Evolutionary conservation across 2,113 vertebrate genomes (phyloP).

Genomic region (Scatophagus argus): DNA sequence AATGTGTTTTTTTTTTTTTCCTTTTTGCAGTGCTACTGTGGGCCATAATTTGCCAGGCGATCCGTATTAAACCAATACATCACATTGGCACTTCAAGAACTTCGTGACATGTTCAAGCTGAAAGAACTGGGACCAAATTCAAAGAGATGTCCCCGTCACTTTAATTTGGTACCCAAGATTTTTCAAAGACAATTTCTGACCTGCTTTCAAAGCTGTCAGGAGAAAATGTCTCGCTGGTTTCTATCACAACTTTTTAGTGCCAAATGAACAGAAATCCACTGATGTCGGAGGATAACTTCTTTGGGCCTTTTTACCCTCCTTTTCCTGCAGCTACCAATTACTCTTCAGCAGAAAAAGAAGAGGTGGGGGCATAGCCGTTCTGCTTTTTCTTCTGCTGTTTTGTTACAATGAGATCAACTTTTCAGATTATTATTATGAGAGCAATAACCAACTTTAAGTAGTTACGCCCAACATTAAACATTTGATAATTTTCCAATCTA

Average conservation of each 20-base stretch:
- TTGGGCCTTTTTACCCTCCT: slow-evolving; percentile 40
- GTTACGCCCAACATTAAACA: slow-evolving; percentile 63
- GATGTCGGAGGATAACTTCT: slow-evolving; percentile 28
- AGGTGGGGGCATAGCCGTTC: background rate
- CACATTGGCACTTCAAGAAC: slow-evolving; percentile 55
- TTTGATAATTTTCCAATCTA: slow-evolving; percentile 61
- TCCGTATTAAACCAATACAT: slow-evolving; percentile 67
- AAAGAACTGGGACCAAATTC: slow-evolving; percentile 22
- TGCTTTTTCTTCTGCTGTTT: slow-evolving; percentile 23
- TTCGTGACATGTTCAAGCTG: slow-evolving; percentile 38
- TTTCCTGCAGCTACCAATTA: slow-evolving; percentile 43
- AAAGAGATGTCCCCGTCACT: slow-evolving; percentile 36
- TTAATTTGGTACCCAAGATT: slow-evolving; percentile 21
- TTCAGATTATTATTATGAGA: slow-evolving; percentile 68
- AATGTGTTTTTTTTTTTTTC: no score
- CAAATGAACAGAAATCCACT: slow-evolving; percentile 45
- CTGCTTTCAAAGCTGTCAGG: slow-evolving; percentile 35
- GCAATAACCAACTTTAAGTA: slow-evolving; percentile 53
- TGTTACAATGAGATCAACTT: slow-evolving; percentile 38
- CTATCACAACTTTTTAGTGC: slow-evolving; percentile 15
- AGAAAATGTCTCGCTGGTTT: slow-evolving; percentile 22
- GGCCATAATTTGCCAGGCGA: slow-evolving; percentile 53
- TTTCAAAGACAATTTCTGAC: slow-evolving; percentile 27
- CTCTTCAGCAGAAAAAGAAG: slow-evolving; percentile 9
- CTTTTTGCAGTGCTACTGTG: slow-evolving; percentile 12